Evolutionary conservation across 2,888 invertebrate genomes (phyloP).

Genomic region (Hermodice carunculata): DNA sequence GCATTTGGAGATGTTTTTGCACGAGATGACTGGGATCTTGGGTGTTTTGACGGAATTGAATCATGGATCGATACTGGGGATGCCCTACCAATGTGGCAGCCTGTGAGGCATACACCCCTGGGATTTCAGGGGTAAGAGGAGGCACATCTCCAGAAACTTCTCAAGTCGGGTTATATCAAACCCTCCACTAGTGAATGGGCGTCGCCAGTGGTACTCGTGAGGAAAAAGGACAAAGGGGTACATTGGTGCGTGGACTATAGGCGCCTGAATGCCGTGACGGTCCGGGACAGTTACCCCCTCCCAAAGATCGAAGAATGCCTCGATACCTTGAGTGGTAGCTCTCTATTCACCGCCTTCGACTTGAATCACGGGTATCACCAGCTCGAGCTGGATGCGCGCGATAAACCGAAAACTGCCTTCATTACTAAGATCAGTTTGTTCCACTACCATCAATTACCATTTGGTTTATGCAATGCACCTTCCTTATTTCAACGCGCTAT

Average conservation of each 20-base stretch:
- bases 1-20: no score
- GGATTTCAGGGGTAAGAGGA: background rate
- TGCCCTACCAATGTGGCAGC: background rate
- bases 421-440: constrained; percentile 2
- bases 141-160: background rate
- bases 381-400: background rate
- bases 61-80: constrained; percentile 6
- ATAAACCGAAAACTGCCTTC: constrained; percentile 17
- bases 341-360: constrained; percentile 38
- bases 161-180: background rate
- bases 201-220: background rate
- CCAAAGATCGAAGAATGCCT: constrained; percentile 28
- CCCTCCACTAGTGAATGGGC: background rate
- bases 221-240: constrained; percentile 16
- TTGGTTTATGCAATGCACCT: constrained; percentile 2
- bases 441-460: background rate
- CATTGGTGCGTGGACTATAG: constrained; percentile 39
- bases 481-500: background rate
- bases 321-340: constrained; percentile 24
- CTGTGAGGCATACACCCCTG: background rate
- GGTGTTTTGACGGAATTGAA: no score
- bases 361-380: constrained; percentile 11
- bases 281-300: constrained; percentile 26
- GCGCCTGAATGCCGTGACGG: constrained; percentile 26
- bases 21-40: no score